Conservation (phyloP, 2,113 vertebrate genomes). For the Bujurquina vittata region DNA sequence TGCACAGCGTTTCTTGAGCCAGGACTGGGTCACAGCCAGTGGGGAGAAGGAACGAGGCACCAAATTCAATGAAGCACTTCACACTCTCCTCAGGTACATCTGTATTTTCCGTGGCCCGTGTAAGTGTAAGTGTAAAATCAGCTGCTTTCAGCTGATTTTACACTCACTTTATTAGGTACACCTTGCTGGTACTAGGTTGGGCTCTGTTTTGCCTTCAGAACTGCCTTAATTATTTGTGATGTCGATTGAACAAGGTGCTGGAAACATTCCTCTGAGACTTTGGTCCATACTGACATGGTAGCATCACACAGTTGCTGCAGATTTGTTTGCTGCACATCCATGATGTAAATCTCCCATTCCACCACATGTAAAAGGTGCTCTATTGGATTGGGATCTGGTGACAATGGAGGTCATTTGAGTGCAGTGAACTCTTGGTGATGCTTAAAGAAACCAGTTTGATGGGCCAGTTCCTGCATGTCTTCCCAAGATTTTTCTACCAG, state of each 20-base stretch:
- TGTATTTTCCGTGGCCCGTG: background rate
- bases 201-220: background rate
- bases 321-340: background rate
- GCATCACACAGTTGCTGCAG: background rate
- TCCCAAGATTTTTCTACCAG: background rate
- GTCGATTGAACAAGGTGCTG: background rate
- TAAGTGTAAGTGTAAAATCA: background rate
- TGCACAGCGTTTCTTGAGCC: slow-evolving; percentile 87
- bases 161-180: background rate
- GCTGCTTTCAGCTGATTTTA: background rate
- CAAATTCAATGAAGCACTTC: slow-evolving; percentile 86
- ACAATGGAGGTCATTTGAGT: background rate
- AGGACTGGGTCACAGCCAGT: slow-evolving; percentile 83
- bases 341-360: background rate
- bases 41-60: slow-evolving; percentile 85
- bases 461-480: background rate
- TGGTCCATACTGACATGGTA: background rate
- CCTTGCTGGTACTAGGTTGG: background rate
- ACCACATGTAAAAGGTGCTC: background rate
- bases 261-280: background rate
- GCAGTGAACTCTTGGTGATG: background rate
- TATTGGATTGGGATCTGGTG: background rate
- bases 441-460: background rate
- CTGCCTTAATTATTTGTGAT: too few relatives aligned
- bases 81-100: slow-evolving; percentile 86